phyloP scores from a whole-genome alignment of 2,888 invertebrate species.

The Crioceris asparagi region DNA sequence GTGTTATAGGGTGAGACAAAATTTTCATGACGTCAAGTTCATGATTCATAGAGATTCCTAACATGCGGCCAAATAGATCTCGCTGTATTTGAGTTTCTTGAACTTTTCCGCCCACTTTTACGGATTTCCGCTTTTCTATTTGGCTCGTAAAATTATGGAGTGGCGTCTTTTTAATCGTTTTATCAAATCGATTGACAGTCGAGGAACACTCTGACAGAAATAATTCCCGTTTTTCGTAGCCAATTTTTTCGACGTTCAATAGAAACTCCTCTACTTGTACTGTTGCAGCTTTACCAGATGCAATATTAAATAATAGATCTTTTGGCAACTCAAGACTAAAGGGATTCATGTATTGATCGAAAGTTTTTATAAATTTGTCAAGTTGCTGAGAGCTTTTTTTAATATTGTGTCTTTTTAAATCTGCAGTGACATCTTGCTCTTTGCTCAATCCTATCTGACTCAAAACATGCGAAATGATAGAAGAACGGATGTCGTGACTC shows the following conservation, averaged over 20 bases:
- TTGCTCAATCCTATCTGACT: conserved; percentile 7
- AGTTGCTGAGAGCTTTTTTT: background rate
- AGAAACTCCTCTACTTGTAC: conserved; percentile 4
- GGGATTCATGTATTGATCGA: conserved; percentile 4
- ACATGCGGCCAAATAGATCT: too few relatives aligned
- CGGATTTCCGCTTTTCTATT: conserved; percentile 5
- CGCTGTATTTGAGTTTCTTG: too few relatives aligned
- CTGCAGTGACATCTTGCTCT: conserved; percentile 6
- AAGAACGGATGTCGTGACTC: conserved; percentile 10
- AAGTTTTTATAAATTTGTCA: conserved; percentile 1
- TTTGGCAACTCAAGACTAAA: background rate
- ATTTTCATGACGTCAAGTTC: too few relatives aligned
- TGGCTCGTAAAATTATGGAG: conserved; percentile 3
- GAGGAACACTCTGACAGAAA: conserved; percentile 1
- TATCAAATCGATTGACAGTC: background rate
- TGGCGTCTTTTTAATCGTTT: background rate
- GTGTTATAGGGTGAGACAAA: conserved; percentile 7
- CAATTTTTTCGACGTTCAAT: conserved; percentile 4
- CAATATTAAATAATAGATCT: conserved; percentile 6
- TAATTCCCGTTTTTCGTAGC: conserved; percentile 3
- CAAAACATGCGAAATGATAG: too few relatives aligned
- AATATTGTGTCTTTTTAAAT: background rate
- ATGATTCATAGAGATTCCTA: conserved; percentile 19
- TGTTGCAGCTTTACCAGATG: conserved; percentile 4
- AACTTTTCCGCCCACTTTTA: conserved; percentile 7